phyloP scores from a whole-genome alignment of 2,888 invertebrate species.

The Cartodere bifasciata region DNA sequence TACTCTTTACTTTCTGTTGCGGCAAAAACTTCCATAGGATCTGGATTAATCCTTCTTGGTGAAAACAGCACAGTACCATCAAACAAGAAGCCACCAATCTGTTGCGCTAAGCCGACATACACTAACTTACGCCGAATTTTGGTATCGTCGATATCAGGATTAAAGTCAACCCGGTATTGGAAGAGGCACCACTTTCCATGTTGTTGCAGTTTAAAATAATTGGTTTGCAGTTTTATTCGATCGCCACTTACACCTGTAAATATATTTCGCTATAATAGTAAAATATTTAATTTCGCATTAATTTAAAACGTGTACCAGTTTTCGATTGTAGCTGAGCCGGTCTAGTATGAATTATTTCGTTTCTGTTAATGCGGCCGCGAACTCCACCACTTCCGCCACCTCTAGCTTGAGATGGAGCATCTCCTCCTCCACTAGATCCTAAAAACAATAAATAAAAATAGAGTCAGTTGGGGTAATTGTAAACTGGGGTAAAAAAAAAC shows the following conservation, averaged over 20 bases:
- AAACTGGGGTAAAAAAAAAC: no score
- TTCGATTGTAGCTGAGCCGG: constrained; percentile 18
- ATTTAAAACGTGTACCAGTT: constrained; percentile 17
- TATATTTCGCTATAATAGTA: no score
- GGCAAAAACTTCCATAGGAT: constrained; percentile 48
- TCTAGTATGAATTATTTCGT: constrained; percentile 19
- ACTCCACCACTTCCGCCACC: constrained; percentile 21
- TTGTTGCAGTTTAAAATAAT: constrained; percentile 55
- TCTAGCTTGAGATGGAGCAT: constrained; percentile 13
- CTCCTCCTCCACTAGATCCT: no score
- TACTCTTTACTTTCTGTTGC: constrained; percentile 24
- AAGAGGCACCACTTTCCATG: constrained; percentile 58
- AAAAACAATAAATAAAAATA: no score
- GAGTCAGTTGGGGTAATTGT: no score
- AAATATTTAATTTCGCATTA: no score
- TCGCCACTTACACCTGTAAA: constrained; percentile 41
- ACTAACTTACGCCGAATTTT: constrained; percentile 45
- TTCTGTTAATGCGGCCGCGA: constrained; percentile 19
- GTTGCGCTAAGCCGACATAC: constrained; percentile 20
- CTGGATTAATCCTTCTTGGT: constrained; percentile 41
- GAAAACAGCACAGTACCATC: constrained; percentile 63
- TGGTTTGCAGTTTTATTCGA: constrained; percentile 42
- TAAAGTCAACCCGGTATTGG: constrained; percentile 64
- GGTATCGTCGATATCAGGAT: constrained; percentile 58
- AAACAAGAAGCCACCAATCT: constrained; percentile 49